Evolutionary conservation across 2,113 vertebrate species (phyloP), one percentile per base, ranked within the genome.

Genomic region (Phylloscopus trochilus): DNA sequence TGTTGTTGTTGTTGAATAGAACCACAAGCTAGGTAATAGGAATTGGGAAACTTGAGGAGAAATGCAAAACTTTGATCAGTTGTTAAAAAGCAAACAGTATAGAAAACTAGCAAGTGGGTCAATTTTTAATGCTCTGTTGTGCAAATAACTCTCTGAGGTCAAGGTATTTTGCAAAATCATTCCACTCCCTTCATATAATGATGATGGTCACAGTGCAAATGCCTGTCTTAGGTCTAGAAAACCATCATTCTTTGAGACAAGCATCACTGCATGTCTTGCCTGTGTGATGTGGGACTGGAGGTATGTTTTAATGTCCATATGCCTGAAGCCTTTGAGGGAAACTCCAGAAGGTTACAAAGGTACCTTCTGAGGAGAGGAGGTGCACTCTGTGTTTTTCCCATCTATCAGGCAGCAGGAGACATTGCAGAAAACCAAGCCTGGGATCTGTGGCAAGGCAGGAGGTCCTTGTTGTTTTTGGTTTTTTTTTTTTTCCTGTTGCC

Each of bases 141-240:
- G 55, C 59, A 80, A 92, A 76, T 89, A 90, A 74, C 41, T 28
- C 35, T 87, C 56, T 46, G 53, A 82, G 52, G 73, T 84, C 60
- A 84, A 92, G 69, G 41, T 64, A 72, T 64, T 96, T 93, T 87
- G 77, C 47, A 78, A 86, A 93, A 91, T 87, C 46, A 23, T 83
- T 78, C 60, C 31, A 11, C 21, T 79, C 87, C 33, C 46, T 82
- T 79, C 59, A 18, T 35, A 11, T 74, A 90, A 74, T 90, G 30
- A 81, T 83, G 60, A n/a, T 41, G 72, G 56, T 55, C 76, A 88
- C 30, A 26, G 22, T 47, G 64, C 55, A 92, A 80, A 86, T 86
- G 51, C 59, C 64, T 55, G 28, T 55, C 47, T 68, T 23, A 31
- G 15, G 39, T 52, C 68, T 55, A 70, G 52, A 78, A 83, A 92